phyloP scores from a whole-genome alignment of 2,797 vertebrate genomes.

The Falco novaeseelandiae region DNA sequence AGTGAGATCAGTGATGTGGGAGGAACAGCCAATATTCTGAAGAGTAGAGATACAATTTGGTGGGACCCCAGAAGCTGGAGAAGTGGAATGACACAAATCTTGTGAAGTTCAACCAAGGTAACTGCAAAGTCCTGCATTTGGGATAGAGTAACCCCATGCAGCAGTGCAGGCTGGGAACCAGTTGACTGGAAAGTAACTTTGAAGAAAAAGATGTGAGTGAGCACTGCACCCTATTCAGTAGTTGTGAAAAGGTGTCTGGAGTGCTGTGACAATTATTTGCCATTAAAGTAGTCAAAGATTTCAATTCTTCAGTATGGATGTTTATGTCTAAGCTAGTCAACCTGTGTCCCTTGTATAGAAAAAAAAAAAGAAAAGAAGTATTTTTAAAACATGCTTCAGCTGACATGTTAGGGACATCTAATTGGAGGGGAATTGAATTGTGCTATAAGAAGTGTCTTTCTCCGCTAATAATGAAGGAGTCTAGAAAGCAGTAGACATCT shows the following conservation, averaged over 20 bases:
- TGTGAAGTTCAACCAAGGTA: neutral
- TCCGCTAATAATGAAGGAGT: neutral
- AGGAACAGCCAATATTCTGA: neutral
- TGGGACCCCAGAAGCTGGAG: neutral
- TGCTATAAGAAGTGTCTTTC: neutral
- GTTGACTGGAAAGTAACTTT: neutral
- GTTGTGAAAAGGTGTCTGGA: neutral
- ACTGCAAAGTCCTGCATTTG: neutral
- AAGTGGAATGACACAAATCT: neutral
- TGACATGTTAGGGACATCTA: neutral
- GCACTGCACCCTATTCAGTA: neutral
- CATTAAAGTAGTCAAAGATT: neutral
- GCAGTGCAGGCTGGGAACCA: neutral
- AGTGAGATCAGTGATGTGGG: neutral
- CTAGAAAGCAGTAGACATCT: neutral
- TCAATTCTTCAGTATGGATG: neutral
- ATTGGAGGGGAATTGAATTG: neutral
- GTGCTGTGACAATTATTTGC: neutral
- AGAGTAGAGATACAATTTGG: neutral
- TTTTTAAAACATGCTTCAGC: neutral
- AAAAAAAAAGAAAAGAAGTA: neutral
- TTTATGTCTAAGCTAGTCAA: neutral
- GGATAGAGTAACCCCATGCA: neutral
- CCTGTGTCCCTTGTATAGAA: neutral
- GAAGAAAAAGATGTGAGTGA: neutral